A percentile compares a stretch with the other conserved stretches of the same genome.
Evolutionary conservation across 2,113 vertebrate genomes (phyloP).

Genomic region (Phyllopteryx taeniolatus): DNA sequence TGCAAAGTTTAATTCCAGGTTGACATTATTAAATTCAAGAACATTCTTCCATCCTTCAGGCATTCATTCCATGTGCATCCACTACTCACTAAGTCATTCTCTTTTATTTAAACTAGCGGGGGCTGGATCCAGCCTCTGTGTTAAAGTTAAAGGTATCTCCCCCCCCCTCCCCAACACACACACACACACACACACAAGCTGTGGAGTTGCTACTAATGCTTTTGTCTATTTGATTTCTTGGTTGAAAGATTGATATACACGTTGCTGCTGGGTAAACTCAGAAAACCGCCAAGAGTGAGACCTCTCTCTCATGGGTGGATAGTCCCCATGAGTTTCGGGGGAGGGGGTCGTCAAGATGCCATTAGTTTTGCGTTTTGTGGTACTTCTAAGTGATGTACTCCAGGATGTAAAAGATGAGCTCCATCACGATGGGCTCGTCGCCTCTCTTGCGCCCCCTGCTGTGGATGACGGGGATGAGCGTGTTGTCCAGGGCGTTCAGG

Average conservation of each 20-base stretch:
- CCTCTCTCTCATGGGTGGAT: constrained; percentile 28
- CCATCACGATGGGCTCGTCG: constrained; percentile 86
- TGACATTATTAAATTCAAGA: constrained; percentile 49
- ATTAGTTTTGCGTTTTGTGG: not conserved
- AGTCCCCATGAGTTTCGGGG: not conserved
- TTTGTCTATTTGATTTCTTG: not conserved
- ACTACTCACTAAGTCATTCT: constrained; percentile 52
- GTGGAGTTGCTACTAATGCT: constrained; percentile 43
- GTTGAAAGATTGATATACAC: not conserved
- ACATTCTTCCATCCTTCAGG: constrained; percentile 57
- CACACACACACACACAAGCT: constrained; percentile 37
- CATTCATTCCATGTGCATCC: constrained; percentile 60
- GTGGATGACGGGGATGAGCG: constrained; percentile 90
- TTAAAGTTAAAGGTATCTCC: constrained; percentile 59
- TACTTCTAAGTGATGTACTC: constrained; percentile 86
- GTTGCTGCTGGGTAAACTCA: not conserved
- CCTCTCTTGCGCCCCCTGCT: constrained; percentile 88
- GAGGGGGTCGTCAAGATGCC: not conserved
- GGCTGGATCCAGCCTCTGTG: constrained; percentile 42
- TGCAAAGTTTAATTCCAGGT: constrained; percentile 58
- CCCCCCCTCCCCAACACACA: too few species aligned
- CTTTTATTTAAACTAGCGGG: constrained; percentile 43
- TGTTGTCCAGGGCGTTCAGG: constrained; percentile 90
- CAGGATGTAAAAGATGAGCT: constrained; percentile 97
- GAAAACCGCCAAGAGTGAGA: constrained; percentile 33